Percentiles rank a stretch among this genome's conserved stretches.
Conservation (phyloP, 2,888 invertebrate species). For the Resseliella maxima region DNA sequence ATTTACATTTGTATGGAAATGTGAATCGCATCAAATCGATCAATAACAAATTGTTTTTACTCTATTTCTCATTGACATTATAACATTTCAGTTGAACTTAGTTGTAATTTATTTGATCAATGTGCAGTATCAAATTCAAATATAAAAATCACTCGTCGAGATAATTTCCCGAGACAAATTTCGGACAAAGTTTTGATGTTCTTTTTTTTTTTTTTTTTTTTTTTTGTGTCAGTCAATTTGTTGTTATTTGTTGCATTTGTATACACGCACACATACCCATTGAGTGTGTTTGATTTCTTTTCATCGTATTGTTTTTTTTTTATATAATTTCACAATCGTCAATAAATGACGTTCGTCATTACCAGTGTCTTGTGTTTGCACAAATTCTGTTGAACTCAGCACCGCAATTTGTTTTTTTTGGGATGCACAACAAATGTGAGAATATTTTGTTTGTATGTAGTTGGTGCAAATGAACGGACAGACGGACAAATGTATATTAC, state of each 20-base stretch:
- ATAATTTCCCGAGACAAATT: not conserved
- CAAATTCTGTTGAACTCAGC: slow-evolving; percentile 45
- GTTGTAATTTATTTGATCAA: not conserved
- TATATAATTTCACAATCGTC: slow-evolving; percentile 17
- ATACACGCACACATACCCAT: not conserved
- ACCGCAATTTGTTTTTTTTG: not conserved
- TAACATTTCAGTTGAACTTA: not conserved
- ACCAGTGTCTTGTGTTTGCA: slow-evolving; percentile 23
- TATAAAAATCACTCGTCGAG: not conserved
- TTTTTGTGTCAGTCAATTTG: too few relatives aligned
- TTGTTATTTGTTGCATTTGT: too few relatives aligned
- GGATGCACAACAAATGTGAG: not conserved
- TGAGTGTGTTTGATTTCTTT: not conserved
- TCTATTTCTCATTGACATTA: not conserved
- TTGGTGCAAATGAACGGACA: not conserved
- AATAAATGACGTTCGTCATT: not conserved
- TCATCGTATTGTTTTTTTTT: not conserved
- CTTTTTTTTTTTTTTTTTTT: not conserved
- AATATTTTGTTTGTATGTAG: not conserved
- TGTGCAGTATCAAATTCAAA: not conserved
- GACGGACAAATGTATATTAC: not conserved
- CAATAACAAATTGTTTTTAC: not conserved
- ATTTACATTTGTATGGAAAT: not conserved
- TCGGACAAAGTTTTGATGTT: too few relatives aligned
- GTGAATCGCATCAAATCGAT: not conserved